Evolutionary conservation across 2,797 vertebrate genomes (phyloP).

Genomic region (Characodon lateralis): DNA sequence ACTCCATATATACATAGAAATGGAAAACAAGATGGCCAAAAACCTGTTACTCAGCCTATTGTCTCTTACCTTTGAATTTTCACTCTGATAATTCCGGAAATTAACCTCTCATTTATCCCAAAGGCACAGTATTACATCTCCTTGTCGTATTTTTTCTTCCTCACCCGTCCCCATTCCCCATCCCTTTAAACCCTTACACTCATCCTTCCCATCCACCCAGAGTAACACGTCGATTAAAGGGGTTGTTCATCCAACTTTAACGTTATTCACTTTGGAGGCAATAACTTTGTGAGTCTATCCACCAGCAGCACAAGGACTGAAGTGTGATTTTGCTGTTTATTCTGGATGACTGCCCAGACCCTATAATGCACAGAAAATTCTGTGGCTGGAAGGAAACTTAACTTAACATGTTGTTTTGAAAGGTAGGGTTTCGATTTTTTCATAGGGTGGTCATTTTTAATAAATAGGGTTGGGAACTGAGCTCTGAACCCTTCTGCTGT

Average conservation of each 20-base stretch:
- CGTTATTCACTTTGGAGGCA: slow-evolving; percentile 78
- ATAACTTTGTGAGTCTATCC: slow-evolving; percentile 71
- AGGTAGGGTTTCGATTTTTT: slow-evolving; percentile 21
- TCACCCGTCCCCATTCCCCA: slow-evolving; percentile 1
- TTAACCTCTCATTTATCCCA: slow-evolving; percentile 76
- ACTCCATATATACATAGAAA: slow-evolving; percentile 63
- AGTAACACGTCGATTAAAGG: slow-evolving; percentile 72
- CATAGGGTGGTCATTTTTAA: slow-evolving; percentile 34
- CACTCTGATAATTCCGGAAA: slow-evolving; percentile 71
- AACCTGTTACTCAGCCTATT: slow-evolving; percentile 53
- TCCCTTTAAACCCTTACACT: slow-evolving; percentile 25
- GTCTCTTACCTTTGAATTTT: slow-evolving; percentile 67
- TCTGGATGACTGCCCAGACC: slow-evolving; percentile 79
- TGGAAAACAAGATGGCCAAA: slow-evolving; percentile 45
- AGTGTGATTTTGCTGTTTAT: slow-evolving; percentile 79
- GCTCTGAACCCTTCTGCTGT: background rate
- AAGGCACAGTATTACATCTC: slow-evolving; percentile 73
- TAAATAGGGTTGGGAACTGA: slow-evolving; percentile 6
- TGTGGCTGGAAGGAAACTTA: slow-evolving; percentile 37
- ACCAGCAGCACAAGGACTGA: slow-evolving; percentile 68
- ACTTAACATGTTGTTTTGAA: slow-evolving; percentile 33
- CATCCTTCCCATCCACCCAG: slow-evolving; percentile 64
- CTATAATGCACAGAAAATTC: slow-evolving; percentile 55
- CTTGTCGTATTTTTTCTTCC: slow-evolving; percentile 66
- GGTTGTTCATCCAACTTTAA: slow-evolving; percentile 73